Percentiles rank a stretch among this genome's conserved stretches.
phyloP scores from a whole-genome alignment of 2,797 vertebrate species.

The Crypturellus tataupa region DNA sequence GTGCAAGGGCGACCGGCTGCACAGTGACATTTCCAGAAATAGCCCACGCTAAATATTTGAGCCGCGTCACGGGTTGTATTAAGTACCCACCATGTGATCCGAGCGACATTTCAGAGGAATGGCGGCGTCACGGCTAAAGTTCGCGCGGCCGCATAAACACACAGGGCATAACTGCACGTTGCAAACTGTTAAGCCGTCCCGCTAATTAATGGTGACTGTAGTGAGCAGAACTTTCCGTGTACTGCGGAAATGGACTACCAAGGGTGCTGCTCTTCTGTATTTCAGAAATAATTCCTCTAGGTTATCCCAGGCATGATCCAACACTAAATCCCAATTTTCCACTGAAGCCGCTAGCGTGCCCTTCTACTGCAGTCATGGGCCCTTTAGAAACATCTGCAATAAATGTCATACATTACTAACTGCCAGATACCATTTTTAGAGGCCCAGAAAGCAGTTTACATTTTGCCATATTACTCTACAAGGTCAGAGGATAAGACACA shows the following conservation, averaged over 20 bases:
- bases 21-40: constrained; percentile 73
- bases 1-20: constrained; percentile 7
- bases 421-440: constrained; percentile 2
- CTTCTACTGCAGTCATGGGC: neutral
- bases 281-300: neutral
- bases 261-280: neutral
- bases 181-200: neutral
- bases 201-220: neutral
- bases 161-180: fast-evolving
- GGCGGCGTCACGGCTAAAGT: constrained; percentile 42
- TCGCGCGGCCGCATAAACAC: neutral
- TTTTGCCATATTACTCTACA: neutral
- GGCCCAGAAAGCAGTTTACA: neutral
- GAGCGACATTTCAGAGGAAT: constrained; percentile 76
- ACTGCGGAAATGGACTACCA: neutral
- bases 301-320: neutral
- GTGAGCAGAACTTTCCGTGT: neutral
- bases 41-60: constrained; percentile 56
- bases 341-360: neutral
- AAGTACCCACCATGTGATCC: constrained; percentile 68
- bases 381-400: constrained; percentile 2
- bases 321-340: neutral
- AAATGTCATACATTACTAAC: neutral
- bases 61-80: constrained; percentile 44
- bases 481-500: neutral